Conservation (phyloP, 2,888 invertebrate genomes). For the Hyposoter didymator region DNA sequence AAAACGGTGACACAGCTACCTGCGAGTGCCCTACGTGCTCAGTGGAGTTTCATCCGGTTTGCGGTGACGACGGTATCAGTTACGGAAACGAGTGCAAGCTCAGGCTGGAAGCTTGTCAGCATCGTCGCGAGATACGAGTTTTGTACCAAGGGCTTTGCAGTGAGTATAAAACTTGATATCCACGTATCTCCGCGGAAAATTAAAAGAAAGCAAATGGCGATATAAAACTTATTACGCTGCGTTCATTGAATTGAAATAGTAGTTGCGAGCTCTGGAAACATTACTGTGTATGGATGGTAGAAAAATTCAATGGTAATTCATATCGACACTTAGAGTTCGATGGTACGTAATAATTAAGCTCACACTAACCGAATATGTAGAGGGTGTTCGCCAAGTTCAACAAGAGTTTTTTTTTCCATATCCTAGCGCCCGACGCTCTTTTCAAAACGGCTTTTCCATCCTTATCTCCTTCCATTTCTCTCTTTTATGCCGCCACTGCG, state of each 20-base stretch:
- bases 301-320: neutral
- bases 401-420: constrained; percentile 4
- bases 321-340: neutral
- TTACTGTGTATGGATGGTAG: neutral
- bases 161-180: constrained; percentile 85
- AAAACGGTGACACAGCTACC: constrained; percentile 88
- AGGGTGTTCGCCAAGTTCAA: neutral
- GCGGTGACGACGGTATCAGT: constrained; percentile 93
- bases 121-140: constrained; percentile 90
- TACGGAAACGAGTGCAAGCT: constrained; percentile 94
- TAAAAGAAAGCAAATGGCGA: neutral
- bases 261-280: neutral
- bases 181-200: neutral
- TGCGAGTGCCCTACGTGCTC: constrained; percentile 95
- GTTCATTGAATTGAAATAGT: neutral
- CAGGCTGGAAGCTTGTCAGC: constrained; percentile 91
- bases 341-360: neutral
- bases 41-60: constrained; percentile 93
- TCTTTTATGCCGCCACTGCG: neutral
- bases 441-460: neutral
- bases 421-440: neutral
- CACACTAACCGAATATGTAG: neutral
- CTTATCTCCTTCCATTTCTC: neutral
- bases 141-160: constrained; percentile 94
- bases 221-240: neutral